Evolutionary conservation across 1,140 invertebrate genomes (phyloP), one percentile per base, ranked within the genome.

Genomic region (Drosophila neocordata): DNA sequence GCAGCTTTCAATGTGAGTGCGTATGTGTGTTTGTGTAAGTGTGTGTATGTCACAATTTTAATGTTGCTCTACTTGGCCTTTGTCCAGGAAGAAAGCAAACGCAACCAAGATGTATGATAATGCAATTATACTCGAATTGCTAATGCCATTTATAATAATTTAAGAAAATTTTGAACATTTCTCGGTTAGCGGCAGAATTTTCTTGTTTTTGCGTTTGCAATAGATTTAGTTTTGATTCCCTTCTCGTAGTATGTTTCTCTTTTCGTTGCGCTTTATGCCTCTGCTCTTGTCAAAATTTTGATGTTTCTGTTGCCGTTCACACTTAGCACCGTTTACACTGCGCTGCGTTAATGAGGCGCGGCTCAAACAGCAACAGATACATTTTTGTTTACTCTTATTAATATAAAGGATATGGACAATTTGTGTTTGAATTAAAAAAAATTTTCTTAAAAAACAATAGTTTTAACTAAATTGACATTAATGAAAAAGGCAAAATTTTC

Each of bases 131-230:
- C n/a, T 15, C 11, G 15, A 44, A 38, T 38, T n/a, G 37, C 5
- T 38, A 18, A 44, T 48, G 65, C 63, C 65, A 66, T 65, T 67
- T 48, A 24, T n/a, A 56, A 48, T 38, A 60, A 66, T 51, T 77
- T 20, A 20, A 81, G 62, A 73, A 64, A 52, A 51, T 69, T 51
- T 73, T 73, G 59, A 81, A 73, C 78, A 81, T 81, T 81, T 77
- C 78, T 80, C 22, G 59, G 59, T 63, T 71, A 79, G 58, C 41
- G 15, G 41, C 41, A 69, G 65, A 55, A 55, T 66, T 66, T 34
- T 27, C 35, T 31, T 56, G 31, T 44, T n/a, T 37, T 65, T 73
- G 41, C 15, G 18, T 70, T 51, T 35, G 62, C 70, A 73, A 20
- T 48, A 48, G 15, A 20, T 15, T 44, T 44, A 8, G 67, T 73